Conservation (phyloP, 2,113 vertebrate species). For the Rhinolophus sinicus region DNA sequence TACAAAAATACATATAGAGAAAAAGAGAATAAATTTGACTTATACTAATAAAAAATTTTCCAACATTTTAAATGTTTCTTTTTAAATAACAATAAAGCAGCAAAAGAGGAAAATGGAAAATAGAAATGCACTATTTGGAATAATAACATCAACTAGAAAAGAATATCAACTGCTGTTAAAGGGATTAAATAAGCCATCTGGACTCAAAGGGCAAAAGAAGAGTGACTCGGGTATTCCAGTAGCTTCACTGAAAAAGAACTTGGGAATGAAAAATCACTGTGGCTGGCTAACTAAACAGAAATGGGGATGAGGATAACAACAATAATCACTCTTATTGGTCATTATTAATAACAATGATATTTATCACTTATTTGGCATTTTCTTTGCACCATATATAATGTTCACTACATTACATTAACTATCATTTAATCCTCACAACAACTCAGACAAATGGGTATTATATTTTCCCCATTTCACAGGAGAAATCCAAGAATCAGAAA, state of each 20-base stretch:
- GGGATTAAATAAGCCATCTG: not conserved
- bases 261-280: not conserved
- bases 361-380: not conserved
- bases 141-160: conserved; percentile 6
- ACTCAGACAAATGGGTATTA: not conserved
- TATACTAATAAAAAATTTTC: not conserved
- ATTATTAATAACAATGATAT: not conserved
- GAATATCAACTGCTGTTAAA: not conserved
- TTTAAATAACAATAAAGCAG: conserved; percentile 32
- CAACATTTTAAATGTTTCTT: conserved; percentile 26
- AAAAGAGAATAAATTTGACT: conserved; percentile 44
- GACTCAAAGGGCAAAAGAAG: not conserved
- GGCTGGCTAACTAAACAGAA: not conserved
- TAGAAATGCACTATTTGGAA: not conserved
- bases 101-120: not conserved
- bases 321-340: not conserved
- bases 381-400: not conserved
- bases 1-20: conserved; percentile 39
- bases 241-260: not conserved
- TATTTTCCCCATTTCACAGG: conserved; percentile 16
- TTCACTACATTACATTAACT: not conserved
- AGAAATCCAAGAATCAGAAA: conserved; percentile 15
- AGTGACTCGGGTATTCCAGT: not conserved
- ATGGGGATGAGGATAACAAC: not conserved
- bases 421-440: conserved; percentile 15